Conservation (phyloP, 2,888 invertebrate species). For the Cremastinae sp. region DNA sequence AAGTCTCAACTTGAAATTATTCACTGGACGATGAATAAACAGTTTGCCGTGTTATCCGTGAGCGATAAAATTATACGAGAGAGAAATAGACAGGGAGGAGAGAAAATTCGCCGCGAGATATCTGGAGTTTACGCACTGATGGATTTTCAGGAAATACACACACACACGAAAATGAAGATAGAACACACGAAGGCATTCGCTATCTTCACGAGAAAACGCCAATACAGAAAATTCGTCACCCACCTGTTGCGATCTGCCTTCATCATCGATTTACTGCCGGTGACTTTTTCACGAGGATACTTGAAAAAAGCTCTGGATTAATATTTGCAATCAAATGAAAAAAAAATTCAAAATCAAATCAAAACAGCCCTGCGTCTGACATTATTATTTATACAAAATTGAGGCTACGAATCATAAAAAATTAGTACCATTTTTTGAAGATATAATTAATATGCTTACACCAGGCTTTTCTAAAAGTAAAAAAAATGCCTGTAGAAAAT, state of each 20-base stretch:
- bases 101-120: slow-evolving; percentile 24
- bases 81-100: slow-evolving; percentile 9
- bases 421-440: too few species aligned
- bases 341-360: not conserved
- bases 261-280: slow-evolving; percentile 5
- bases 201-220: slow-evolving; percentile 33
- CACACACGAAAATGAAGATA: too few species aligned
- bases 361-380: not conserved
- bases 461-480: too few species aligned
- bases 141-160: slow-evolving; percentile 44
- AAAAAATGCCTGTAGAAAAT: too few species aligned
- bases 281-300: not conserved
- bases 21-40: slow-evolving; percentile 23
- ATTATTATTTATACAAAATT: slow-evolving; percentile 2
- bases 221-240: not conserved
- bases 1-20: not conserved
- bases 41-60: slow-evolving; percentile 2
- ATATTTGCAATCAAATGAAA: too few species aligned
- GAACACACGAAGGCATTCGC: not conserved
- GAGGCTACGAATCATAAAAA: too few species aligned
- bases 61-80: not conserved
- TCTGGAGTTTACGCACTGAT: slow-evolving; percentile 44
- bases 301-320: too few species aligned
- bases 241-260: slow-evolving; percentile 29
- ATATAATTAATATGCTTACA: too few species aligned